A percentile compares a stretch with the other conserved stretches of the same genome.
These are phyloP conservation scores for Sitodiplosis mosellana DNA, from an alignment of 1,140 invertebrate genomes.

Conservation along the genomic window DNA sequence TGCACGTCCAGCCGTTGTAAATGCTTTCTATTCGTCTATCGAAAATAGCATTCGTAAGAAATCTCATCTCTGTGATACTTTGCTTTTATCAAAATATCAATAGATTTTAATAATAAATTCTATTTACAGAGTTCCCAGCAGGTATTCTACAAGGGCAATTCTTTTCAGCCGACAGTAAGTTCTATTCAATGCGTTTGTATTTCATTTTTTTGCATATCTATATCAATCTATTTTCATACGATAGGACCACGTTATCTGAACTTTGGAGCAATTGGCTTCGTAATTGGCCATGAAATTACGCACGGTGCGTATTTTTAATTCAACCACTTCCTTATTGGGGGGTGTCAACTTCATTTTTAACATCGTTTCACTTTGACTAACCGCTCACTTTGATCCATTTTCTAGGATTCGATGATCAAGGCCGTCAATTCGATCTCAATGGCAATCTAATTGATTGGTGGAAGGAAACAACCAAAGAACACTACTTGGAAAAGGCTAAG, in stretches of 20 bases:
- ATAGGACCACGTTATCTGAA: conserved; percentile 70
- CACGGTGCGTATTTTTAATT: conserved; percentile 42
- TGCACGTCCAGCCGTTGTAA: conserved; percentile 57
- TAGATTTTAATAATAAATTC: too few relatives aligned
- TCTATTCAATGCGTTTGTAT: too few relatives aligned
- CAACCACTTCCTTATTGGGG: neutral
- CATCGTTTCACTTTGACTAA: too few relatives aligned
- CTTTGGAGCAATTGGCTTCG: conserved; percentile 79
- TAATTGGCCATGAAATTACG: conserved; percentile 87
- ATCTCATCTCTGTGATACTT: neutral
- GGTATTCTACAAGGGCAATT: conserved; percentile 80
- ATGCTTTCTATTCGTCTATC: conserved; percentile 65
- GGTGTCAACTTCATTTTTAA: too few relatives aligned
- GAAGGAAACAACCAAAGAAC: conserved; percentile 52
- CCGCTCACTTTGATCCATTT: too few relatives aligned
- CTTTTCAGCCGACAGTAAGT: conserved; percentile 45
- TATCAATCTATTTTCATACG: too few relatives aligned
- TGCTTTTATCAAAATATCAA: conserved; percentile 1
- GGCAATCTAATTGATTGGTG: conserved; percentile 79
- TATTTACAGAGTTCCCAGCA: conserved; percentile 58
- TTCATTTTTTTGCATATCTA: too few relatives aligned
- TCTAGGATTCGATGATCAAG: conserved; percentile 81
- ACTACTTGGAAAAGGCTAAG: conserved; percentile 55
- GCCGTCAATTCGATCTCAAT: conserved; percentile 74
- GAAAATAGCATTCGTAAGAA: conserved; percentile 70